A percentile compares a stretch with the other conserved stretches of the same genome.
These are phyloP conservation scores for Neotragus pygmaeus DNA, from an alignment of 2,113 vertebrate genomes.

Conservation along the genomic window DNA sequence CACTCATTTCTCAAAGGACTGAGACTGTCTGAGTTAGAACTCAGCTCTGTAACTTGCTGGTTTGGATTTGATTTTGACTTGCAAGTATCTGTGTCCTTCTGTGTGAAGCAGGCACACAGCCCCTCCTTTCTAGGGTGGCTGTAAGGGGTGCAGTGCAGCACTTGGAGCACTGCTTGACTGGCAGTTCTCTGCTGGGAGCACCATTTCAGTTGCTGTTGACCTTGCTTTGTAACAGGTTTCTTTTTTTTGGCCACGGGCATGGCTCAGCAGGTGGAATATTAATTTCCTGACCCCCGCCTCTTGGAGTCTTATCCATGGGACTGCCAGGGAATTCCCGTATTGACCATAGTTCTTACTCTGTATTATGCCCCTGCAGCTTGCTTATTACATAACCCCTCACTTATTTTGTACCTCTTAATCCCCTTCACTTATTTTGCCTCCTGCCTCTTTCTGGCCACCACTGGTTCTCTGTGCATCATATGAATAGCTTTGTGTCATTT, in stretches of 20 bases:
- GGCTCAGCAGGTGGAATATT: neutral
- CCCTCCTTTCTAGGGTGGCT: neutral
- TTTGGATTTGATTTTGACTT: neutral
- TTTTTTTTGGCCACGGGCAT: neutral
- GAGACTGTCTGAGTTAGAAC: neutral
- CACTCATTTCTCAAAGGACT: neutral
- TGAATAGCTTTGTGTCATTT: neutral
- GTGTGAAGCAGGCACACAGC: neutral
- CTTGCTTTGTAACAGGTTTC: neutral
- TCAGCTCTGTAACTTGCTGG: neutral
- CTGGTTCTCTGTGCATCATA: neutral
- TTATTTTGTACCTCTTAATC: neutral
- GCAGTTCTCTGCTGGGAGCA: neutral
- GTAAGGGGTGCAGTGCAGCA: neutral
- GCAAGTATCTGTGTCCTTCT: neutral
- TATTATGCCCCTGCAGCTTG: neutral
- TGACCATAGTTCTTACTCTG: neutral
- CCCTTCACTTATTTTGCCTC: neutral
- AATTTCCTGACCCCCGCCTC: neutral
- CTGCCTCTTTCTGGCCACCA: neutral
- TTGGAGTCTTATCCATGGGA: neutral
- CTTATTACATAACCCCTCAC: neutral
- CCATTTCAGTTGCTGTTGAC: neutral
- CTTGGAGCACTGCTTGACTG: fast-evolving
- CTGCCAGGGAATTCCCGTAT: neutral